phyloP scores from a whole-genome alignment of 2,797 vertebrate genomes.

The Gadopsis marmoratus region DNA sequence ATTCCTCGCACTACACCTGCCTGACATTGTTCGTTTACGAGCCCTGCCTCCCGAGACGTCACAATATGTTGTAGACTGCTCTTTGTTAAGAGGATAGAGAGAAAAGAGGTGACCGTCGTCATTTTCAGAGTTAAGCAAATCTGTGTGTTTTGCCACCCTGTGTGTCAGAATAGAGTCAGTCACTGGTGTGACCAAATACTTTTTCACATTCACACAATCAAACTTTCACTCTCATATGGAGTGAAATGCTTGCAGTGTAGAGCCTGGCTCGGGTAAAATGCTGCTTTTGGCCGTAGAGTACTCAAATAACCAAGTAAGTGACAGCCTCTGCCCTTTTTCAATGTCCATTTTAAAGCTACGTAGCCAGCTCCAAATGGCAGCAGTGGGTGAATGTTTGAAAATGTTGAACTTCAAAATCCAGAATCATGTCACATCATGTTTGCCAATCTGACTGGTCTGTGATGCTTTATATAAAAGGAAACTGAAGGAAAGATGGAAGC shows the following conservation, averaged over 20 bases:
- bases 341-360: constrained; percentile 10
- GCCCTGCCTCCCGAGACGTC: no score
- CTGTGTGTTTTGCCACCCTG: background rate
- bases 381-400: constrained; percentile 8
- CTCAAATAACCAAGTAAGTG: constrained; percentile 13
- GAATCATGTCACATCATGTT: constrained; percentile 14
- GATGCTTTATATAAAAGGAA: constrained; percentile 29
- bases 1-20: no score
- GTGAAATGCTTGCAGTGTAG: background rate
- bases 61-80: no score
- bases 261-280: background rate
- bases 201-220: background rate
- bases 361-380: constrained; percentile 11
- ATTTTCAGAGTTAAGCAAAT: background rate
- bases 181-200: background rate
- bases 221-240: background rate
- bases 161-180: background rate
- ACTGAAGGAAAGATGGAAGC: background rate
- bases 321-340: constrained; percentile 26
- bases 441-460: constrained; percentile 12
- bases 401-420: constrained; percentile 15
- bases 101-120: background rate
- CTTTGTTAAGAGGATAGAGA: background rate
- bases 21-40: no score
- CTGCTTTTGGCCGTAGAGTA: background rate